A percentile compares a stretch with the other conserved stretches of the same genome.
phyloP scores from a whole-genome alignment of 2,888 invertebrate species.

The Volucella inflata region DNA sequence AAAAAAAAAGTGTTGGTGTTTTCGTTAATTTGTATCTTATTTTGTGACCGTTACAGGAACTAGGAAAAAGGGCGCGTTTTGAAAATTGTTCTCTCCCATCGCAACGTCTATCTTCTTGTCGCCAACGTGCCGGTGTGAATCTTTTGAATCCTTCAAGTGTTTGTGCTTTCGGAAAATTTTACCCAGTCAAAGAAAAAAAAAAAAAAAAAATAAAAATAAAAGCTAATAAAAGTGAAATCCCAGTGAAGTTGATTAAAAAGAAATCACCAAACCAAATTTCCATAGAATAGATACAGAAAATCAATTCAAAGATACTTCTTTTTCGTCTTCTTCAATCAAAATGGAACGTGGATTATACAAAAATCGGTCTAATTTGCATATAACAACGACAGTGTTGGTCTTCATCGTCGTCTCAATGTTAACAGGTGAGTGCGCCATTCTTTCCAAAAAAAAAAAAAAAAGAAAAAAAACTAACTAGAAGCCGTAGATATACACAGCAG shows the following conservation, averaged over 20 bases:
- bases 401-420: conserved; percentile 65
- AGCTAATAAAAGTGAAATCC: conserved; percentile 26
- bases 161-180: not conserved
- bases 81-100: conserved; percentile 1
- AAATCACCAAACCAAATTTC: conserved; percentile 29
- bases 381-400: conserved; percentile 57
- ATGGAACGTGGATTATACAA: conserved; percentile 73
- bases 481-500: not conserved
- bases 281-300: conserved; percentile 44
- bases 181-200: not conserved
- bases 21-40: not conserved
- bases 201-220: conserved; percentile 4
- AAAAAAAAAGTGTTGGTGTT: not conserved
- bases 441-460: not conserved
- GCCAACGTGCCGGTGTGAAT: not conserved
- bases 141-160: not conserved
- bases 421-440: conserved; percentile 69
- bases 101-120: conserved; percentile 9
- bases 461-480: too few relatives aligned
- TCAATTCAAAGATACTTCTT: conserved; percentile 32
- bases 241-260: not conserved
- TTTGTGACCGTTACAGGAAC: conserved; percentile 58
- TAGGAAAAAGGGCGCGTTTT: conserved; percentile 19
- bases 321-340: conserved; percentile 55
- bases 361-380: conserved; percentile 68